Base-by-base conservation (phyloP, 2,888 invertebrate species). In the Colletes collaris region DNA sequence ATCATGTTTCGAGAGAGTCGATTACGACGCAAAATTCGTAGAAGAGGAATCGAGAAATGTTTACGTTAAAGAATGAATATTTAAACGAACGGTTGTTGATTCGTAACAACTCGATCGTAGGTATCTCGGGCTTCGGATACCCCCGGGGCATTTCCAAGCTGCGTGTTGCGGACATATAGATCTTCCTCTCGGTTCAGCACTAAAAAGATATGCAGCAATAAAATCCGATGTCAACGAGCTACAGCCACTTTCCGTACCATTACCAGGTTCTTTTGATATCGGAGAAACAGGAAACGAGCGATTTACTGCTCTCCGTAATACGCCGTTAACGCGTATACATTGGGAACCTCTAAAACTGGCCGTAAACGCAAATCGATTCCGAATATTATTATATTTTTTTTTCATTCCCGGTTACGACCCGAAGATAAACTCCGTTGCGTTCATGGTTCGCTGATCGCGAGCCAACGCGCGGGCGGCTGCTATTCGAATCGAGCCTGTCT, bases 161-260 rank as follows among this genome's bases (percentile, higher is more conserved):
- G 16, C 79, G 69, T 66, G 68, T 53, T 69, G 40, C 53, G 70
- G 55, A 59, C 50, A 53, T 77, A 71, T 72, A 71, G 74, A 75
- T 78, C 66, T 72, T 78, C 55, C 56, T 49, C 19, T 53, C n/a
- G 53, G 69, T 13, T 35, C 27, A 27, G 74, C 60, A 70, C 59
- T 82, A 81, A 78, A 81, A 78, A 78, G 59, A 78, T 76, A 67
- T 58, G 53, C 65, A 66, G 68, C 71, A 79, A 63, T 76, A 69
- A 82, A 83, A 59, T n/a, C 62, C 53, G 72, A 78, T 75, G 78
- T 67, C 75, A 59, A 53, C 71, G 50, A 40, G 50, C 64, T n/a
- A 55, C 67, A 53, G 19, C 50, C 72, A 73, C 72, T 77, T 77
- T 64, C 65, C 80, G 65, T 62, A 67, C 69, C 78, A 70, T 80